Base-by-base conservation (phyloP, 2,797 vertebrate species). In the Rhadinocentrus ornatus region DNA sequence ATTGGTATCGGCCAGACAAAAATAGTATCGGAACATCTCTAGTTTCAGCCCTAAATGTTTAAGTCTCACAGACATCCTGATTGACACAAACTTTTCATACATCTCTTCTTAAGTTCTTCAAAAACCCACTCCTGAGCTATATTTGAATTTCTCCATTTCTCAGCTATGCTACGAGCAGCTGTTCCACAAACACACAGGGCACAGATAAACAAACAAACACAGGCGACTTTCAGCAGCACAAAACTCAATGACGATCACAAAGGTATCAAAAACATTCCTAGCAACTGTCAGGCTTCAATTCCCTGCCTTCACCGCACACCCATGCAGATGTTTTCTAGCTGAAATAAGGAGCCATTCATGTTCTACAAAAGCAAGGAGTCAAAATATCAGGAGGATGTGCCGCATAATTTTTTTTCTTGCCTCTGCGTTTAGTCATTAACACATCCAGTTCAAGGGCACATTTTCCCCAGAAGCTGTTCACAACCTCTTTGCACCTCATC, bases 381-480 rank as follows among this genome's bases (percentile, higher is more conserved):
- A 77, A 78, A 86, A 81, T 10, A 73, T 72, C 8, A 68, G 68
- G 73, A 81, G 69, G 76, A 75, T 84, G 62, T 62, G 85, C 82
- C 66, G 86, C 82, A 77, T 78, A 75, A 67, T 84, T 85, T 84
- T 86, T 83, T 83, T 65, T 68, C 72, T 58, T 70, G 55, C 71
- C 62, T 75, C 66, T 35, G 62, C 31, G 48, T 81, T 90, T 80
- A 87, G 83, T 91, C 89, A 91, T 91, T 89, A 91, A 87, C 90
- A 90, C 90, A 79, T 89, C 73, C 76, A 80, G 83, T 88, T 89
- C 87, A 89, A 89, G 88, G 85, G 89, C 88, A 81, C 75, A 1
- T 84, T 84, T 82, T 54, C 74, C 86, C 89, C 83, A 66, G 57
- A 85, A 87, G 88, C 83, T 73, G 77, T 91, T 91, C 90, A 76